These are phyloP conservation scores for Neoitamus cyanurus DNA, from an alignment of 2,888 invertebrate genomes.

Conservation along the genomic window DNA sequence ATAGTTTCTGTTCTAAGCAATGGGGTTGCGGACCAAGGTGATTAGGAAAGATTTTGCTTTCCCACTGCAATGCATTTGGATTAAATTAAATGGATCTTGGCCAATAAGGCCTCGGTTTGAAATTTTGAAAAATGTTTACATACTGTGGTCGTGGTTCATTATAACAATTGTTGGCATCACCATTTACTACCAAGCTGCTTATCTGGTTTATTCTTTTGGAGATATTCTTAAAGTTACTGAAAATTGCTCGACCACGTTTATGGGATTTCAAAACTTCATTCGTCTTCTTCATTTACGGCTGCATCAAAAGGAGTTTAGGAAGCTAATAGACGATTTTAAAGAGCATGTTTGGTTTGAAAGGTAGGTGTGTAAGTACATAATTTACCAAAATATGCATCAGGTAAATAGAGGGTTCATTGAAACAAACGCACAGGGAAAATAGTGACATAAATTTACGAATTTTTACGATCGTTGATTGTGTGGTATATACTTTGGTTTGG, in stretches of 20 bases:
- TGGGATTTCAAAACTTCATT: constrained; percentile 63
- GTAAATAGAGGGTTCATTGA: too few relatives aligned
- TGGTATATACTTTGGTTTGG: too few relatives aligned
- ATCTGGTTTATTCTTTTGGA: constrained; percentile 59
- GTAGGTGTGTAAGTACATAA: too few relatives aligned
- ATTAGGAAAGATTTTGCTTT: constrained; percentile 53
- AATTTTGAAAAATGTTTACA: constrained; percentile 55
- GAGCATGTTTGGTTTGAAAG: constrained; percentile 62
- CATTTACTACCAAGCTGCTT: constrained; percentile 61
- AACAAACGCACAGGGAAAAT: too few relatives aligned
- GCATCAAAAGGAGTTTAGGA: constrained; percentile 58
- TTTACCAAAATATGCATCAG: too few relatives aligned
- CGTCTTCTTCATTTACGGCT: constrained; percentile 62
- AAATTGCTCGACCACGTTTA: constrained; percentile 65
- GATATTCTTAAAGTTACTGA: constrained; percentile 64
- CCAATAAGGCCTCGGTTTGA: constrained; percentile 55
- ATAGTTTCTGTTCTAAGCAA: not conserved
- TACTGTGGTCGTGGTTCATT: constrained; percentile 62
- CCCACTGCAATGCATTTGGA: constrained; percentile 62
- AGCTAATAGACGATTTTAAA: constrained; percentile 60
- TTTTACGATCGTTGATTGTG: too few relatives aligned
- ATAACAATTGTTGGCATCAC: constrained; percentile 61
- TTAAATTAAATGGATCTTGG: constrained; percentile 65
- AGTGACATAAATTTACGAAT: too few relatives aligned
- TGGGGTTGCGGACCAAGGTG: not conserved